Evolutionary conservation across 2,888 invertebrate genomes (phyloP).

Genomic region (Pseudococcus longispinus): DNA sequence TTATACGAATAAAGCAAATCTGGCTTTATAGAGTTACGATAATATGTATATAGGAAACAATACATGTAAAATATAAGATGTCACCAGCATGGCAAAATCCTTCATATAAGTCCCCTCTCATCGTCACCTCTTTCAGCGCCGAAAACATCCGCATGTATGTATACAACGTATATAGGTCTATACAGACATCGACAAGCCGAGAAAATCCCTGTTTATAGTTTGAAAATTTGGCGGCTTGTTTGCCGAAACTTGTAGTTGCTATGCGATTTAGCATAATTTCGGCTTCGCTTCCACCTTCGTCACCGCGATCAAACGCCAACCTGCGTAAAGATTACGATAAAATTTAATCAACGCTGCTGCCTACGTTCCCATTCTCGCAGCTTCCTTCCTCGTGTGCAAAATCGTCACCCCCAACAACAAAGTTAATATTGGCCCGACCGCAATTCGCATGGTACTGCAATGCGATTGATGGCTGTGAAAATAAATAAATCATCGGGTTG

Average conservation of each 20-base stretch:
- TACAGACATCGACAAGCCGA: not conserved
- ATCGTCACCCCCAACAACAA: not conserved
- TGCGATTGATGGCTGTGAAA: not conserved
- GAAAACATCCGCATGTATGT: not conserved
- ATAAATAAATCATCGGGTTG: not conserved
- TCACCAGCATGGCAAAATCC: not conserved
- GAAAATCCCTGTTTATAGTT: not conserved
- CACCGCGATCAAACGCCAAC: not conserved
- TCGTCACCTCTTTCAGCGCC: not conserved
- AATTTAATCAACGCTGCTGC: not conserved
- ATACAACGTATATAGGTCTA: not conserved
- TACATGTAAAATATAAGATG: not conserved
- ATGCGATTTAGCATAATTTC: not conserved
- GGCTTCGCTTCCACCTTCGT: not conserved
- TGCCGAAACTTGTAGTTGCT: not conserved
- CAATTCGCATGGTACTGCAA: not conserved
- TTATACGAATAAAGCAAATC: no score
- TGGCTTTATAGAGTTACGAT: no score
- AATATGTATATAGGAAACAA: not conserved
- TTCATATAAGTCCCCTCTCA: not conserved
- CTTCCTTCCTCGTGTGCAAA: not conserved
- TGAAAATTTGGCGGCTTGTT: not conserved
- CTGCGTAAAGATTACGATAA: not conserved
- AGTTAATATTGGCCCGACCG: not conserved
- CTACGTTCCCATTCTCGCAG: not conserved